phyloP scores from a whole-genome alignment of 2,888 invertebrate genomes.

The Epinotia nisella region DNA sequence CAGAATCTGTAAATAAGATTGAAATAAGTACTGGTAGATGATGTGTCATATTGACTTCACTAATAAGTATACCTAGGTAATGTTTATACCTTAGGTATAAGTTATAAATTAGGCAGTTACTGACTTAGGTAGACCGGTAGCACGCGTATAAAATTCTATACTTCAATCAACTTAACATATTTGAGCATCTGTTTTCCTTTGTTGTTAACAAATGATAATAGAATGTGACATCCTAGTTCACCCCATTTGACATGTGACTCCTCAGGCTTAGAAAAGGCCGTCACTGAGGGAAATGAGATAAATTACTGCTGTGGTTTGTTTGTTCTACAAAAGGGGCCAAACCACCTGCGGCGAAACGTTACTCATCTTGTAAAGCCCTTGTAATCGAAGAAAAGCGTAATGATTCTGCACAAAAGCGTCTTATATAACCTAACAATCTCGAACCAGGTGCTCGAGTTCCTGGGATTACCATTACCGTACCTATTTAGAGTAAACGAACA shows the following conservation, averaged over 20 bases:
- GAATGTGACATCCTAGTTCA: slow-evolving; percentile 60
- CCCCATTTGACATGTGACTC: slow-evolving; percentile 73
- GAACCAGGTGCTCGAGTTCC: slow-evolving; percentile 71
- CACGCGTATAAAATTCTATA: not conserved
- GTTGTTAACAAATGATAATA: slow-evolving; percentile 56
- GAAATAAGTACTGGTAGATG: no score
- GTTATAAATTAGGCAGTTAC: no score
- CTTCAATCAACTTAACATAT: slow-evolving; percentile 3
- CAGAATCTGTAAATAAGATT: no score
- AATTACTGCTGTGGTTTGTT: slow-evolving; percentile 73
- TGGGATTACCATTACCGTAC: slow-evolving; percentile 70
- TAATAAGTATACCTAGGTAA: no score
- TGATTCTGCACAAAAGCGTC: slow-evolving; percentile 49
- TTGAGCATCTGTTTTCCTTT: slow-evolving; percentile 11
- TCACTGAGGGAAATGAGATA: slow-evolving; percentile 80
- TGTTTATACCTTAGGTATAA: no score
- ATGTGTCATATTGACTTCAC: no score
- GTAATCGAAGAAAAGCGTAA: slow-evolving; percentile 42
- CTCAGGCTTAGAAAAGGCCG: slow-evolving; percentile 67
- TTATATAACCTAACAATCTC: slow-evolving; percentile 47
- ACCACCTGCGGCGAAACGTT: slow-evolving; percentile 43
- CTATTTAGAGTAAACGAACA: slow-evolving; percentile 72
- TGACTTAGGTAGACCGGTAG: no score
- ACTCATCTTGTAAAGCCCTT: slow-evolving; percentile 41
- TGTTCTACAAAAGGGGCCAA: slow-evolving; percentile 56